A percentile compares a stretch with the other conserved stretches of the same genome.
These are phyloP conservation scores for Leptinotarsa peninsularis DNA, from an alignment of 2,888 invertebrate genomes.

Conservation along the genomic window DNA sequence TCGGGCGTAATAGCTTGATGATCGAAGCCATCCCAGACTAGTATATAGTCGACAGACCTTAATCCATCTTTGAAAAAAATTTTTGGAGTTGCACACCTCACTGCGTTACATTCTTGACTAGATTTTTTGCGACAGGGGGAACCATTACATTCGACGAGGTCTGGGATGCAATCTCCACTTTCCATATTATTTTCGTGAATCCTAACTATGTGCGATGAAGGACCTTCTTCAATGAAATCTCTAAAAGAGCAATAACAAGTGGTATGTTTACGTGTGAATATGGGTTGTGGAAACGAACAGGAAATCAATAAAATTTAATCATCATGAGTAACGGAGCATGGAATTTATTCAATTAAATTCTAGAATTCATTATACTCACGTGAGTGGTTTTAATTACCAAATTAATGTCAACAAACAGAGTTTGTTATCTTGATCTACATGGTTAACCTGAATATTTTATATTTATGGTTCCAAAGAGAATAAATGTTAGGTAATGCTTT, in stretches of 20 bases:
- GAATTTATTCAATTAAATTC: neutral
- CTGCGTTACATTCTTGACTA: conserved; percentile 43
- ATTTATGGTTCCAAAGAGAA: neutral
- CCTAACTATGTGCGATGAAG: conserved; percentile 14
- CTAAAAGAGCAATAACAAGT: conserved; percentile 32
- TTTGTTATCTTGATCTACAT: neutral
- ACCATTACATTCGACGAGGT: conserved; percentile 19
- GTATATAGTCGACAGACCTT: conserved; percentile 81
- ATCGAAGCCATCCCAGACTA: conserved; percentile 78
- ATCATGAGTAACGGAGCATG: conserved; percentile 6
- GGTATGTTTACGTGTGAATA: conserved; percentile 1
- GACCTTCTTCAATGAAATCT: conserved; percentile 37
- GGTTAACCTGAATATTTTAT: neutral
- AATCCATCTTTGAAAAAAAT: conserved; percentile 78
- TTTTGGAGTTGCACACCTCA: conserved; percentile 67
- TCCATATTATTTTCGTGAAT: conserved; percentile 31
- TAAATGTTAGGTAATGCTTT: neutral
- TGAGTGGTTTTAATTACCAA: neutral
- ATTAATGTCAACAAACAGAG: neutral
- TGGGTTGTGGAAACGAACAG: neutral
- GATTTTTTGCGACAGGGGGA: conserved; percentile 36
- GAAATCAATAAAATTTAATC: conserved; percentile 36
- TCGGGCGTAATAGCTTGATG: conserved; percentile 67
- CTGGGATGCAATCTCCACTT: conserved; percentile 5
- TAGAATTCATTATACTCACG: neutral